phyloP scores from a whole-genome alignment of 1,140 invertebrate genomes.

The Drosophila lini region DNA sequence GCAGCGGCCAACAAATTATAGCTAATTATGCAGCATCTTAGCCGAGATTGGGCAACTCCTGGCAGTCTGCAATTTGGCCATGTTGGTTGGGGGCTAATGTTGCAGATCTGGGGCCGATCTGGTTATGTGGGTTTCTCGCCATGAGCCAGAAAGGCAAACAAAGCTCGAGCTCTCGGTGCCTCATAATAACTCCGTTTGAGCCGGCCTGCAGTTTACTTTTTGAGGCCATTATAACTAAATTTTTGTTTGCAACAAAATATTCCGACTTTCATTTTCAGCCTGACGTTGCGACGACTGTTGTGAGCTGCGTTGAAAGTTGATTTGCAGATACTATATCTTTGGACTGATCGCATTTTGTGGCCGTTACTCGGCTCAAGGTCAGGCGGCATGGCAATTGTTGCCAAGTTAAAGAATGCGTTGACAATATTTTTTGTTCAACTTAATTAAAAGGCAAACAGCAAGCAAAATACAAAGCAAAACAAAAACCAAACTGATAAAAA shows the following conservation, averaged over 20 bases:
- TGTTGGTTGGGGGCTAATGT: conserved; percentile 51
- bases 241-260: conserved; percentile 46
- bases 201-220: conserved; percentile 43
- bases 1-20: conserved; percentile 70
- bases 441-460: conserved; percentile 81
- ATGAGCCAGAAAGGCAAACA: conserved; percentile 52
- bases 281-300: conserved; percentile 7
- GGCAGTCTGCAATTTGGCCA: conserved; percentile 68
- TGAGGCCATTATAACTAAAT: conserved; percentile 50
- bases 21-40: conserved; percentile 80
- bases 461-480: conserved; percentile 23
- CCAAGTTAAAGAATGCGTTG: conserved; percentile 59
- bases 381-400: conserved; percentile 28
- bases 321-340: conserved; percentile 36
- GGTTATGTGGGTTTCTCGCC: conserved; percentile 63
- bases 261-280: conserved; percentile 55
- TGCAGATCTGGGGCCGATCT: conserved; percentile 52
- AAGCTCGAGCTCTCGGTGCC: conserved; percentile 25
- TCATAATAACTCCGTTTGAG: conserved; percentile 50
- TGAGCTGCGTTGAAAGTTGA: conserved; percentile 69
- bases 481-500: conserved; percentile 35
- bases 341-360: conserved; percentile 31
- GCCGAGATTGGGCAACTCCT: conserved; percentile 76
- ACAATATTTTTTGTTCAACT: conserved; percentile 70
- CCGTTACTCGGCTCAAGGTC: conserved; percentile 56